phyloP scores from a whole-genome alignment of 2,797 vertebrate genomes.

The Phataginus tricuspis region DNA sequence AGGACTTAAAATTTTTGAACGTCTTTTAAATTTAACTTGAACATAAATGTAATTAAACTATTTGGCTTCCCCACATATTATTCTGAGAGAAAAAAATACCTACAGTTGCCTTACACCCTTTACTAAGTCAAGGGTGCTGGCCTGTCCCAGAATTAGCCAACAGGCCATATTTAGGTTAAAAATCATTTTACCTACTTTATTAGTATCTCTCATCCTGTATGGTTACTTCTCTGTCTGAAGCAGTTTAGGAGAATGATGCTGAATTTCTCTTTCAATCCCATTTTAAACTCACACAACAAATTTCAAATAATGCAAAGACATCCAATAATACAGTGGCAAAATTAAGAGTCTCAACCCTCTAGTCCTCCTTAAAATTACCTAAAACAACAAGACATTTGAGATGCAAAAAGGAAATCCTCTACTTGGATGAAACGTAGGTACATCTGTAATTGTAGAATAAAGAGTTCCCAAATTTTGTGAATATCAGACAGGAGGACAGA shows the following conservation, averaged over 20 bases:
- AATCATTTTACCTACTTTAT: not conserved
- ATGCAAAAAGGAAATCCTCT: not conserved
- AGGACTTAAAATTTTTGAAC: conserved; percentile 23
- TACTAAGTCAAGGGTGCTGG: not conserved
- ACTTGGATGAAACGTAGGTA: not conserved
- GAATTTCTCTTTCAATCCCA: not conserved
- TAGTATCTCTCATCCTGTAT: not conserved
- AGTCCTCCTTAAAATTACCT: not conserved
- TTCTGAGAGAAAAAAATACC: not conserved
- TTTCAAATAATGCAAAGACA: not conserved
- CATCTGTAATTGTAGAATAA: not conserved
- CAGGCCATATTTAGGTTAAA: not conserved
- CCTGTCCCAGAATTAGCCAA: not conserved
- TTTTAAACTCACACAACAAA: not conserved
- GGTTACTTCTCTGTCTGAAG: not conserved
- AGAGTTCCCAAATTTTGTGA: not conserved
- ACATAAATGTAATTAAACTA: not conserved
- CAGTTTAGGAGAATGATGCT: not conserved
- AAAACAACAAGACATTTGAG: not conserved
- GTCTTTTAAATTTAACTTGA: not conserved
- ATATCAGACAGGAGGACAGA: not conserved
- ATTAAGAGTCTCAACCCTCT: not conserved
- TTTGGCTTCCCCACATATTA: conserved; percentile 19
- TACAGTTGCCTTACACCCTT: not conserved
- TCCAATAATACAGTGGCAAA: not conserved